phyloP scores from a whole-genome alignment of 2,888 invertebrate species.

The Lasius fuliginosus region DNA sequence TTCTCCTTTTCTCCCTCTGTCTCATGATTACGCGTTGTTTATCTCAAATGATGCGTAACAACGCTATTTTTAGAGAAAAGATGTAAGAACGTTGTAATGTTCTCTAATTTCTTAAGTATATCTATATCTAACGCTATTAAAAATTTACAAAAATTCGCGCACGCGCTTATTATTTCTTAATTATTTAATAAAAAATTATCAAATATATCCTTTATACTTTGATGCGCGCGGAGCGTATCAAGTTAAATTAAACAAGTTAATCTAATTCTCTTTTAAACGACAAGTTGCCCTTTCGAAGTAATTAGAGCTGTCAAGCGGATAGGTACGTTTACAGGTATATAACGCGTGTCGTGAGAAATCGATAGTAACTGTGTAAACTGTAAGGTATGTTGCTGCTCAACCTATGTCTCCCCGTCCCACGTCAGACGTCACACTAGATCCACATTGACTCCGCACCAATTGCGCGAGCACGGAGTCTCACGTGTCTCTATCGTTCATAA shows the following conservation, averaged over 20 bases:
- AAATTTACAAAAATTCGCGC: not conserved
- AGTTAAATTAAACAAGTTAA: not conserved
- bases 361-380: constrained; percentile 24
- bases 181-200: not conserved
- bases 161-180: not conserved
- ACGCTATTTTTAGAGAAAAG: not conserved
- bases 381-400: constrained; percentile 2
- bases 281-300: not conserved
- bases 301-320: not conserved
- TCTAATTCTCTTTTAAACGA: not conserved
- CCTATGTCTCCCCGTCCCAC: constrained; percentile 7
- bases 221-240: not conserved
- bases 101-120: not conserved
- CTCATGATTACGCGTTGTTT: not conserved
- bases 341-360: not conserved
- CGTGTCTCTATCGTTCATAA: not conserved
- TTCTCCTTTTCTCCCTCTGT: not conserved
- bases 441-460: constrained; percentile 38
- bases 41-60: not conserved
- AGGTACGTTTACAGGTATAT: not conserved
- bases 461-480: not conserved
- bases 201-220: not conserved
- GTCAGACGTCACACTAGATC: constrained; percentile 21
- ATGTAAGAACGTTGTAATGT: not conserved
- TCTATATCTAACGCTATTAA: not conserved